Evolutionary conservation across 2,113 vertebrate species (phyloP), one percentile per base, ranked within the genome.

Genomic region (Chrysochloris asiatica): DNA sequence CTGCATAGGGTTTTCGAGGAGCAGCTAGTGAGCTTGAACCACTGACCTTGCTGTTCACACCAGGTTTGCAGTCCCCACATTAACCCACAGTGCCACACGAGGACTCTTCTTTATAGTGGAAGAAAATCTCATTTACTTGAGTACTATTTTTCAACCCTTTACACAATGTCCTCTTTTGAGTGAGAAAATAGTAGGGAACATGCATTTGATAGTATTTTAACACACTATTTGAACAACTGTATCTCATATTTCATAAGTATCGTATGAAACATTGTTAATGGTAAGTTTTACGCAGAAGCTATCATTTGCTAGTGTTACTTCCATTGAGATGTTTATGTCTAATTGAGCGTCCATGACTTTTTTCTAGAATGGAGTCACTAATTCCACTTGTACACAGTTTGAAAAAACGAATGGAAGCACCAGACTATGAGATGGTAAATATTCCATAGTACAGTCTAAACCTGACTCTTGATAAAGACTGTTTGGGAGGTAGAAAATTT

Each of bases 371-470:
- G 99, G 96, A 98, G 52, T 96, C 98, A 65, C 97, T 99, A 21
- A 38, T 96, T 85, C 97, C 95, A 6, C 98, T 99, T 89, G 98
- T 99, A 88, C 98, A 97, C 92, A 99, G 98, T 97, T 96, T 99
- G 95, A 99, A 99, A 98, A 97, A 91, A 14, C 98, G 98, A 81
- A 98, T 98, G 94, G 96, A 97, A 63, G 97, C 95, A 6, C 99
- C 99, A 0, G 99, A 99, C 96, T 99, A 99, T 14, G 99, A 99
- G 98, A 99, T 99, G 99, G 98, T 99, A 95, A 98, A 36, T 95
- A 71, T 69, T 89, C 89, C 91, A 67, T 77, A 33, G 38, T 76
- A 8, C 89, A 36, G 0, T 17, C 6, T 89, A 61, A 94, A 92
- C 78, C 28, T 78, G 24, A 43, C 56, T 54, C 8, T 67, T 95